Percentiles rank a stretch among this genome's conserved stretches.
These are phyloP conservation scores for Marasmarcha lunaedactyla DNA, from an alignment of 2,888 invertebrate species.

Conservation along the genomic window DNA sequence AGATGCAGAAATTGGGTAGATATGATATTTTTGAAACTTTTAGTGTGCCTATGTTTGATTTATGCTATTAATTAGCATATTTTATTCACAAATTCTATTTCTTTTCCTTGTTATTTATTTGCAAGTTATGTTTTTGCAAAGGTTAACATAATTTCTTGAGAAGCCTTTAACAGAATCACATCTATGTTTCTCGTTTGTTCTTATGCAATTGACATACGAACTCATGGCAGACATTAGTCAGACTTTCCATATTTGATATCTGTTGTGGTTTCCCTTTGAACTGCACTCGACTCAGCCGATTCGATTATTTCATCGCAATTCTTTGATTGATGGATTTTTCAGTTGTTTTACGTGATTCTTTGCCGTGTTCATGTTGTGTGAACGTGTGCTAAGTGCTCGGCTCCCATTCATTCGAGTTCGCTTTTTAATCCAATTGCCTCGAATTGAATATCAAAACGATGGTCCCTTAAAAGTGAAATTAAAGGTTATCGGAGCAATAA, in stretches of 20 bases:
- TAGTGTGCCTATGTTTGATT: too few relatives aligned
- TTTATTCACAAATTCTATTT: too few relatives aligned
- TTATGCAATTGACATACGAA: conserved; percentile 19
- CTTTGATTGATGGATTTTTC: conserved; percentile 63
- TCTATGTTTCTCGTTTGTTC: background rate
- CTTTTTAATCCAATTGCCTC: background rate
- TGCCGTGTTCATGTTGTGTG: conserved; percentile 34
- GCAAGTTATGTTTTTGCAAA: too few relatives aligned
- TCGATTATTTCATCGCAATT: conserved; percentile 61
- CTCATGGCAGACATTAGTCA: conserved; percentile 61
- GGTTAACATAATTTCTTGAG: too few relatives aligned
- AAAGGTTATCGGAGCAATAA: too few relatives aligned
- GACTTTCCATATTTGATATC: conserved; percentile 43
- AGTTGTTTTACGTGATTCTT: conserved; percentile 37
- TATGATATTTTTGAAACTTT: too few relatives aligned
- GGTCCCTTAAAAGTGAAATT: too few relatives aligned
- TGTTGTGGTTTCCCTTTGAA: conserved; percentile 63
- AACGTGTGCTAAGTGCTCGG: conserved; percentile 39
- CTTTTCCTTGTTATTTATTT: too few relatives aligned
- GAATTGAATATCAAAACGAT: background rate
- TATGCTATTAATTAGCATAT: too few relatives aligned
- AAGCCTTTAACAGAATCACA: too few relatives aligned
- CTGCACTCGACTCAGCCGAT: conserved; percentile 56
- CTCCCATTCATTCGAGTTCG: background rate
- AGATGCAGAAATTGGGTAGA: conserved; percentile 3